Percentiles rank a stretch among this genome's conserved stretches.
These are phyloP conservation scores for Helicoverpa zea DNA, from an alignment of 1,140 invertebrate species.

Conservation along the genomic window DNA sequence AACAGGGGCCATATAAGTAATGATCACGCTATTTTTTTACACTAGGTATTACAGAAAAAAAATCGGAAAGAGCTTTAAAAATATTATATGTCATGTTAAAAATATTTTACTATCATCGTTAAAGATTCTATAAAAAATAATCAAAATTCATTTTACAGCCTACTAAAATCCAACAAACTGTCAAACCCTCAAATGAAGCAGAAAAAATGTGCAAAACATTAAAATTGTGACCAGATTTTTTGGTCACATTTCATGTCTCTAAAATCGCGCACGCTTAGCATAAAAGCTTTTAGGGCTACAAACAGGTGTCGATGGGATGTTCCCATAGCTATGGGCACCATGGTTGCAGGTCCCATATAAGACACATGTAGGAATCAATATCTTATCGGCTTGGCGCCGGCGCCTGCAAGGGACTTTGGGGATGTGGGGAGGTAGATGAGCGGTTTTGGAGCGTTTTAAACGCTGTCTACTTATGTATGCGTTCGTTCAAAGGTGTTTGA, in stretches of 20 bases:
- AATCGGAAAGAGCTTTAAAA: no score
- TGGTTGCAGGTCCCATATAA: slow-evolving; percentile 60
- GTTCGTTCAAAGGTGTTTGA: not conserved
- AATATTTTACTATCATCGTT: not conserved
- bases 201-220: not conserved
- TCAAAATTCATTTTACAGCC: not conserved
- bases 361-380: slow-evolving; percentile 78
- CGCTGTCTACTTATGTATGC: not conserved
- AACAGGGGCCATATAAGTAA: no score
- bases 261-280: slow-evolving; percentile 64
- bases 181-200: slow-evolving; percentile 2
- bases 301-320: slow-evolving; percentile 71
- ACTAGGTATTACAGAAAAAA: no score
- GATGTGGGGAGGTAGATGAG: slow-evolving; percentile 57
- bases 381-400: slow-evolving; percentile 77
- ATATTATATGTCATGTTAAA: no score
- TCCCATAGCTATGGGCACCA: slow-evolving; percentile 66
- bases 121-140: not conserved
- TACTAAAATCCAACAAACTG: not conserved
- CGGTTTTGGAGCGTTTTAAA: slow-evolving; percentile 51
- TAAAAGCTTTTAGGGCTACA: slow-evolving; percentile 64
- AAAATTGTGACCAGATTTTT: not conserved
- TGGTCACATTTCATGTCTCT: slow-evolving; percentile 36
- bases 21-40: no score
- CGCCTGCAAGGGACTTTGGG: slow-evolving; percentile 64